phyloP scores from a whole-genome alignment of 2,888 invertebrate species.

The Yponomeuta plumbellus region DNA sequence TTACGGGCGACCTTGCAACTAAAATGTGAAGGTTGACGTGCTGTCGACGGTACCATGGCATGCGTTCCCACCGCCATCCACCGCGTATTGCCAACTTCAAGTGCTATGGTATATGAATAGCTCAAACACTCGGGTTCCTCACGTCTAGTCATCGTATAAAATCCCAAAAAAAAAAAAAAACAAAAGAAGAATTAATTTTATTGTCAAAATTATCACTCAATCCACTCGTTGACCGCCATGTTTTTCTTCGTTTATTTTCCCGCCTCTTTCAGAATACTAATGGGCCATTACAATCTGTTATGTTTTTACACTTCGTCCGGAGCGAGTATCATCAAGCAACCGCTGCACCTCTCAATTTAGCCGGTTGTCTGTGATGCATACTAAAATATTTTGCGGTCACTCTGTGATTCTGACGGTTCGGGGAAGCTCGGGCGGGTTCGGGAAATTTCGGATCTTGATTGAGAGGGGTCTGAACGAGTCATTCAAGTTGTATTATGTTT shows the following conservation, averaged over 20 bases:
- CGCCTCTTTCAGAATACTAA: slow-evolving; percentile 8
- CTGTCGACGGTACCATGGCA: no score
- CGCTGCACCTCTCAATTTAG: slow-evolving; percentile 4
- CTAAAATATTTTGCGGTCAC: neutral
- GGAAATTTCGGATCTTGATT: neutral
- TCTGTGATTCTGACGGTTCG: neutral
- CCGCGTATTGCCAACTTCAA: no score
- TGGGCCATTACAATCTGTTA: slow-evolving; percentile 15
- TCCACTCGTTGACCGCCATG: neutral
- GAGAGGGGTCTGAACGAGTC: neutral
- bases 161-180: no score
- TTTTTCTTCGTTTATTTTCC: slow-evolving; percentile 3
- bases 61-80: no score
- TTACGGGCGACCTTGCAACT: no score
- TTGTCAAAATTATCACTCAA: no score
- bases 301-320: slow-evolving; percentile 6
- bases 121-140: no score
- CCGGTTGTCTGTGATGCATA: slow-evolving; percentile 12
- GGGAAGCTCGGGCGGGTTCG: neutral
- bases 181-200: no score
- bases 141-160: no score
- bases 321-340: slow-evolving; percentile 9
- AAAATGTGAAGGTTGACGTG: no score
- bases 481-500: no score
- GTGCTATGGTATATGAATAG: no score